Percentiles rank a stretch among this genome's conserved stretches.
These are phyloP conservation scores for Nilaparvata lugens DNA, from an alignment of 1,140 invertebrate genomes.

Conservation along the genomic window DNA sequence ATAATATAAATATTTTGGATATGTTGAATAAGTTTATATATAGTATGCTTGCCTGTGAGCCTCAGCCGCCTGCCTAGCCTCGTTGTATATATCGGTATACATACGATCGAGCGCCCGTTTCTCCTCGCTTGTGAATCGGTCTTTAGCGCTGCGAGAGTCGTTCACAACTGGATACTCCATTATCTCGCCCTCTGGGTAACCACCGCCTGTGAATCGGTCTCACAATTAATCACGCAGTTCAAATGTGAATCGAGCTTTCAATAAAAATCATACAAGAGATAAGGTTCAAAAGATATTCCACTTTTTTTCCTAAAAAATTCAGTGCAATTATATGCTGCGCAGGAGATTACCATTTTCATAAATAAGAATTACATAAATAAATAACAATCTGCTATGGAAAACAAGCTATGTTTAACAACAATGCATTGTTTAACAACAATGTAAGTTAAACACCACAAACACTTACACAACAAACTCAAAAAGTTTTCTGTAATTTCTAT, in stretches of 20 bases:
- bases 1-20: too few relatives aligned
- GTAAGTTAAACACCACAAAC: too few relatives aligned
- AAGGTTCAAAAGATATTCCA: slow-evolving; percentile 6
- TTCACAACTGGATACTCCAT: slow-evolving; percentile 76
- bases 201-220: slow-evolving; percentile 43
- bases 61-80: slow-evolving; percentile 91
- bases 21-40: too few relatives aligned
- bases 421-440: too few relatives aligned
- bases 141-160: slow-evolving; percentile 32
- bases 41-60: slow-evolving; percentile 79
- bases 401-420: too few relatives aligned
- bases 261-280: slow-evolving; percentile 7
- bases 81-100: slow-evolving; percentile 87
- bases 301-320: too few relatives aligned
- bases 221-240: slow-evolving; percentile 18
- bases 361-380: too few relatives aligned
- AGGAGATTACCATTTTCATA: too few relatives aligned
- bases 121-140: slow-evolving; percentile 85
- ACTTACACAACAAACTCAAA: too few relatives aligned
- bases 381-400: too few relatives aligned
- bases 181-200: slow-evolving; percentile 71
- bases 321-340: too few relatives aligned
- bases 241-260: slow-evolving; percentile 6
- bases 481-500: too few relatives aligned
- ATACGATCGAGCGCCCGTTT: slow-evolving; percentile 72